A percentile compares a stretch with the other conserved stretches of the same genome.
phyloP scores from a whole-genome alignment of 2,888 invertebrate genomes.

The Nephrotoma appendiculata region DNA sequence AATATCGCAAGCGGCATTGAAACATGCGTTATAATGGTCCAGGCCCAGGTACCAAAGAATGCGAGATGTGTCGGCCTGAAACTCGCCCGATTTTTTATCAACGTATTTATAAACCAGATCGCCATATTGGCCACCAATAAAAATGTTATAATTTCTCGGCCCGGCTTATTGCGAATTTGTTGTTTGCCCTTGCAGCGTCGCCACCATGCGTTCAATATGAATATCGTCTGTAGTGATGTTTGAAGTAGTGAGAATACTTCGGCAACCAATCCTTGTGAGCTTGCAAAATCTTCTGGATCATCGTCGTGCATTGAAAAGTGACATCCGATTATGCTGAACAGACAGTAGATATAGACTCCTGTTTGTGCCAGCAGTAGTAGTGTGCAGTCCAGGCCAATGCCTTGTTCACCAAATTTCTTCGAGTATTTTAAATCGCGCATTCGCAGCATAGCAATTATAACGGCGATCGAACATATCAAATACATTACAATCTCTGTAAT shows the following conservation, averaged over 20 bases:
- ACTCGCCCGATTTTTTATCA: slow-evolving; percentile 61
- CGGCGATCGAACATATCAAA: slow-evolving; percentile 41
- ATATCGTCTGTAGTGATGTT: slow-evolving; percentile 54
- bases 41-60: slow-evolving; percentile 68
- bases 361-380: slow-evolving; percentile 66
- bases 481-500: slow-evolving; percentile 54
- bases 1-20: slow-evolving; percentile 71
- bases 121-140: slow-evolving; percentile 61
- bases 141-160: slow-evolving; percentile 65
- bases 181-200: slow-evolving; percentile 16
- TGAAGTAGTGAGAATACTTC: slow-evolving; percentile 56
- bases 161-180: slow-evolving; percentile 53
- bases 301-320: slow-evolving; percentile 42
- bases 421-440: slow-evolving; percentile 47
- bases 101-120: slow-evolving; percentile 63
- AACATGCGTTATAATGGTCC: slow-evolving; percentile 71
- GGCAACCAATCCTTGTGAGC: slow-evolving; percentile 43
- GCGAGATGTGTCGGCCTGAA: slow-evolving; percentile 59
- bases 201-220: slow-evolving; percentile 32
- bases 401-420: slow-evolving; percentile 22
- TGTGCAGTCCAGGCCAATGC: slow-evolving; percentile 50
- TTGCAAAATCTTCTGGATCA: slow-evolving; percentile 24
- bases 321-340: slow-evolving; percentile 65
- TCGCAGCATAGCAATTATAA: slow-evolving; percentile 44
- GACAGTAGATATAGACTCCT: slow-evolving; percentile 67